Conservation (phyloP, 1,140 invertebrate genomes). For the Drosophila ambigua region DNA sequence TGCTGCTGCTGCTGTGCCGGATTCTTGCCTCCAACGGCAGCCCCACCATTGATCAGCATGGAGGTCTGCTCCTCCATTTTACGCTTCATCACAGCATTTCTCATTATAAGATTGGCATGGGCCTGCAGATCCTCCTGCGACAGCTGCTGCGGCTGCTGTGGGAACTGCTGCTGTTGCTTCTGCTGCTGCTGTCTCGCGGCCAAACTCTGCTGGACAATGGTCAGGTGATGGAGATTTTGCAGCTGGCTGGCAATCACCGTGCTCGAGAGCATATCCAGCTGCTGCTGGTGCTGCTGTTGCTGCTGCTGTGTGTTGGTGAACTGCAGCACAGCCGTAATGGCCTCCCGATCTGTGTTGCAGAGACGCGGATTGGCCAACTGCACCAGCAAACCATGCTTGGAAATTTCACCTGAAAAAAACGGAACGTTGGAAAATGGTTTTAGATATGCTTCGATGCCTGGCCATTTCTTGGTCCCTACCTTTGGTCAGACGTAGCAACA, state of each 20-base stretch:
- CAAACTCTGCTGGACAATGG: slow-evolving; percentile 73
- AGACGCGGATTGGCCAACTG: slow-evolving; percentile 77
- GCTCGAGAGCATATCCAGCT: slow-evolving; percentile 75
- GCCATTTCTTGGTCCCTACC: slow-evolving; percentile 27
- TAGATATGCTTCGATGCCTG: background rate
- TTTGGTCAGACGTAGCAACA: slow-evolving; percentile 75
- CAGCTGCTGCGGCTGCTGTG: slow-evolving; percentile 48
- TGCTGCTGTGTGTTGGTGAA: slow-evolving; percentile 81
- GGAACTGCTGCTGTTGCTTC: slow-evolving; percentile 45
- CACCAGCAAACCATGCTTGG: slow-evolving; percentile 75
- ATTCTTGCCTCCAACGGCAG: slow-evolving; percentile 12
- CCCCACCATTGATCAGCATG: slow-evolving; percentile 49
- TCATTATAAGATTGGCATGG: slow-evolving; percentile 79
- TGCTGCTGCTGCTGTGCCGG: slow-evolving; percentile 34
- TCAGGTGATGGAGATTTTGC: slow-evolving; percentile 77
- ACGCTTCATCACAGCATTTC: slow-evolving; percentile 80
- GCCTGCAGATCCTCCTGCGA: slow-evolving; percentile 78
- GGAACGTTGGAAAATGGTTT: background rate
- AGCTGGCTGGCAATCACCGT: slow-evolving; percentile 76
- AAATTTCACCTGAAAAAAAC: slow-evolving; percentile 66
- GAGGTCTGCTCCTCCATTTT: slow-evolving; percentile 75
- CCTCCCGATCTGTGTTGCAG: slow-evolving; percentile 71
- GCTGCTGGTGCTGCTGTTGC: slow-evolving; percentile 72
- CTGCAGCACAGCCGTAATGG: slow-evolving; percentile 77
- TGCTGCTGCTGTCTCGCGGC: slow-evolving; percentile 67